These are phyloP conservation scores for Podargus strigoides DNA, from an alignment of 2,797 vertebrate species.

Conservation along the genomic window DNA sequence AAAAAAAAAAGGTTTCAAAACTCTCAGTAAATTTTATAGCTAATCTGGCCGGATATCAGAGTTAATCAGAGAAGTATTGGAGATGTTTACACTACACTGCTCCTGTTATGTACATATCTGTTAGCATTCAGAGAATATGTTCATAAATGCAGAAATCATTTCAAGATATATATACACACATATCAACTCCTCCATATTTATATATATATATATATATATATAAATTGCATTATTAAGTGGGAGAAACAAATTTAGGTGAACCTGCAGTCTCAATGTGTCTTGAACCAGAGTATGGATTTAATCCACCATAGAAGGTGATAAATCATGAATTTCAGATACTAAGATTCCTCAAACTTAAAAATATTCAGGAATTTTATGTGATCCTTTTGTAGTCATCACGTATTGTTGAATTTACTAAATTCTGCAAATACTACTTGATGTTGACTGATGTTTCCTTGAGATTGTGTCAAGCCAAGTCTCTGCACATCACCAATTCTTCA, in stretches of 20 bases:
- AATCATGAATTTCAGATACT: not conserved
- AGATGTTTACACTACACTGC: not conserved
- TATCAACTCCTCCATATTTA: too few relatives aligned
- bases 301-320: not conserved
- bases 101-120: not conserved
- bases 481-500: rapidly evolving
- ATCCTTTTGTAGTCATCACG: not conserved
- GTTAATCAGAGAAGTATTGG: not conserved
- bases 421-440: not conserved
- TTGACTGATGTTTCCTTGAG: not conserved
- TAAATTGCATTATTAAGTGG: not conserved
- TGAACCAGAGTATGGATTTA: not conserved
- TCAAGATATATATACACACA: rapidly evolving
- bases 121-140: not conserved
- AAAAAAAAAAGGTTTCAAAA: not conserved
- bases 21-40: not conserved
- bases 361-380: not conserved
- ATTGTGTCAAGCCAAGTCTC: not conserved
- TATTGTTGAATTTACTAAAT: not conserved
- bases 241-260: not conserved
- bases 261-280: not conserved
- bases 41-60: not conserved
- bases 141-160: not conserved
- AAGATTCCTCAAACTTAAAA: not conserved
- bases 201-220: not conserved